These are phyloP conservation scores for Napeogenes inachia DNA, from an alignment of 2,888 invertebrate genomes.

Conservation along the genomic window DNA sequence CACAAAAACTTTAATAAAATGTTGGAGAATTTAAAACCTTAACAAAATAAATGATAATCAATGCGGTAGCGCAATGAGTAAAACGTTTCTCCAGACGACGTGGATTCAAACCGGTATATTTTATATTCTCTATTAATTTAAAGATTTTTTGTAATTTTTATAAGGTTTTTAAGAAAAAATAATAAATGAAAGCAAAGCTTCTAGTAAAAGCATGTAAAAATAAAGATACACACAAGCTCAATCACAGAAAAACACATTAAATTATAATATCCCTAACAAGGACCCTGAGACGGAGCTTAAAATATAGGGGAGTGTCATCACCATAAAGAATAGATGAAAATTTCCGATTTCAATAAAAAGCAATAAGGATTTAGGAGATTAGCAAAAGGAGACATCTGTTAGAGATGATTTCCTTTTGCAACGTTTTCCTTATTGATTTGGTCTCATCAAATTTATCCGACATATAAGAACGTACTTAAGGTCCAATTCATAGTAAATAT, in stretches of 20 bases:
- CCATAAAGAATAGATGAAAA: slow-evolving; percentile 14
- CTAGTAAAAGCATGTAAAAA: not conserved
- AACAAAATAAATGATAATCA: too few species aligned
- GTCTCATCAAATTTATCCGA: not conserved
- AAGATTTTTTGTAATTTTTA: too few species aligned
- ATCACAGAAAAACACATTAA: not conserved
- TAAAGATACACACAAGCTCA: slow-evolving; percentile 2
- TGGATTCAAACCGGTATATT: too few species aligned
- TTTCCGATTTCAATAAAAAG: slow-evolving; percentile 27
- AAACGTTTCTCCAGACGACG: too few species aligned
- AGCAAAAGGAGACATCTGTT: slow-evolving; percentile 26
- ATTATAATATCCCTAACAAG: slow-evolving; percentile 5
- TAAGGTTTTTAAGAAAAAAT: too few species aligned
- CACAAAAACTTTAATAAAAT: too few species aligned
- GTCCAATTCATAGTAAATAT: too few species aligned
- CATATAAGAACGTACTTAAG: too few species aligned
- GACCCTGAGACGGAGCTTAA: not conserved
- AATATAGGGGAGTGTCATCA: slow-evolving; percentile 8
- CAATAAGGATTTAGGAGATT: slow-evolving; percentile 30
- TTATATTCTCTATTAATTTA: too few species aligned
- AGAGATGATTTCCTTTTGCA: slow-evolving; percentile 20
- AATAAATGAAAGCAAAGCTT: not conserved
- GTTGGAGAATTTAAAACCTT: too few species aligned
- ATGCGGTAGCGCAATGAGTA: too few species aligned
- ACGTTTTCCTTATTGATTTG: slow-evolving; percentile 25